These are phyloP conservation scores for Torymus aiolomorphi DNA, from an alignment of 2,888 invertebrate genomes.

Conservation along the genomic window DNA sequence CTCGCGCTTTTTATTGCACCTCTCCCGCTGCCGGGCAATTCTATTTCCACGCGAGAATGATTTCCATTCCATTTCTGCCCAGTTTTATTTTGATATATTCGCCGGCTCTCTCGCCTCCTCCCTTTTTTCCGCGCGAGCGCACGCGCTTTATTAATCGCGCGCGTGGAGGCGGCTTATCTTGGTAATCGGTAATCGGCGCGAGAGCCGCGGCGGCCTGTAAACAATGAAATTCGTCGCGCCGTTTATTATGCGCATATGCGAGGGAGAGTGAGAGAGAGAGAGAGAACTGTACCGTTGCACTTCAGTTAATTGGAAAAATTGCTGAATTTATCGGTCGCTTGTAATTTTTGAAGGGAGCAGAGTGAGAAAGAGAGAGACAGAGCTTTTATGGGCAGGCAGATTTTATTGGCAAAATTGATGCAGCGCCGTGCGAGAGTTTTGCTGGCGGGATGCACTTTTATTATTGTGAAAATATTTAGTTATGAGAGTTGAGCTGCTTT, in stretches of 20 bases:
- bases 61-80: not conserved
- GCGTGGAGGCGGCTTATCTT: conserved; percentile 25
- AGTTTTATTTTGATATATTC: not conserved
- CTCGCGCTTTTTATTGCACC: too few relatives aligned
- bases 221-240: conserved; percentile 54
- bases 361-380: not conserved
- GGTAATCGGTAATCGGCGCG: conserved; percentile 44
- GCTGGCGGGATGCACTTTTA: conserved; percentile 16
- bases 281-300: conserved; percentile 26
- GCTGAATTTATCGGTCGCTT: conserved; percentile 49
- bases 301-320: conserved; percentile 56
- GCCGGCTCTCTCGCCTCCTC: not conserved
- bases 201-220: conserved; percentile 25
- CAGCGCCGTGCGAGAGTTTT: not conserved
- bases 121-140: not conserved
- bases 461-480: conserved; percentile 2
- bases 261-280: too few relatives aligned
- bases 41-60: not conserved
- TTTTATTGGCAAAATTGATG: conserved; percentile 45
- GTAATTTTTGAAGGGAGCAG: conserved; percentile 43
- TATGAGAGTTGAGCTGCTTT: too few relatives aligned
- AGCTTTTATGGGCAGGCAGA: conserved; percentile 17
- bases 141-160: conserved; percentile 13
- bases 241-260: conserved; percentile 30
- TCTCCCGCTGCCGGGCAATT: not conserved